Conservation (phyloP, 1,140 invertebrate species). For the Coelopa frigida region DNA sequence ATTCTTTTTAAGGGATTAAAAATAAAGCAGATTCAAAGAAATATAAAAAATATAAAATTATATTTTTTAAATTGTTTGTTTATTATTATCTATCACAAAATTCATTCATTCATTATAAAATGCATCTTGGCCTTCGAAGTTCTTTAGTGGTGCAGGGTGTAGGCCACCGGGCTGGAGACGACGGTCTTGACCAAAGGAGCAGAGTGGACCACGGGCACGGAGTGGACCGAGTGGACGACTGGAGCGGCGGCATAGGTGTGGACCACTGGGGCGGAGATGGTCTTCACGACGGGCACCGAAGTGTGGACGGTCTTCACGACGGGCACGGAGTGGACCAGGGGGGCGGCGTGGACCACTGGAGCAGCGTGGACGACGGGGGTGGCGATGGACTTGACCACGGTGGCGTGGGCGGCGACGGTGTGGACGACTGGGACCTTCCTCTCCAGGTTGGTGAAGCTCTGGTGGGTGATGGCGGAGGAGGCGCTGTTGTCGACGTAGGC, state of each 20-base stretch:
- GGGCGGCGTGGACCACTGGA: constrained; percentile 17
- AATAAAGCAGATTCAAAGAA: too few relatives aligned
- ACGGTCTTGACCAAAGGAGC: too few relatives aligned
- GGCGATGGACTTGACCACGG: constrained; percentile 24
- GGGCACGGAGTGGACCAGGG: constrained; percentile 13
- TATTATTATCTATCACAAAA: too few relatives aligned
- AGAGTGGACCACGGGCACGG: constrained; percentile 16
- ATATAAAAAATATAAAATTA: too few relatives aligned
- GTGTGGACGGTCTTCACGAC: not conserved
- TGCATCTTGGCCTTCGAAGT: too few relatives aligned
- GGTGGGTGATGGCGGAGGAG: constrained; percentile 47
- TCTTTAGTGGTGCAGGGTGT: constrained; percentile 27
- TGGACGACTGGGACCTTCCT: constrained; percentile 28
- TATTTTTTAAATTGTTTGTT: too few relatives aligned
- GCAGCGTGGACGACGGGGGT: constrained; percentile 23
- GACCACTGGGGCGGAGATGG: constrained; percentile 15
- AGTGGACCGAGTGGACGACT: constrained; percentile 8
- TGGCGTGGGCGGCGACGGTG: constrained; percentile 14
- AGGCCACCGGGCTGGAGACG: constrained; percentile 19
- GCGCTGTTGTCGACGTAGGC: constrained; percentile 31
- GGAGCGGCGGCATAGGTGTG: constrained; percentile 11
- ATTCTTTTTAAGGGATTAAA: too few relatives aligned
- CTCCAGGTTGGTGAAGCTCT: constrained; percentile 43
- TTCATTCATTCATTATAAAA: too few relatives aligned
- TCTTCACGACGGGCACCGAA: constrained; percentile 18